Evolutionary conservation across 1,140 invertebrate species (phyloP).

Genomic region (Drosophila biarmipes): DNA sequence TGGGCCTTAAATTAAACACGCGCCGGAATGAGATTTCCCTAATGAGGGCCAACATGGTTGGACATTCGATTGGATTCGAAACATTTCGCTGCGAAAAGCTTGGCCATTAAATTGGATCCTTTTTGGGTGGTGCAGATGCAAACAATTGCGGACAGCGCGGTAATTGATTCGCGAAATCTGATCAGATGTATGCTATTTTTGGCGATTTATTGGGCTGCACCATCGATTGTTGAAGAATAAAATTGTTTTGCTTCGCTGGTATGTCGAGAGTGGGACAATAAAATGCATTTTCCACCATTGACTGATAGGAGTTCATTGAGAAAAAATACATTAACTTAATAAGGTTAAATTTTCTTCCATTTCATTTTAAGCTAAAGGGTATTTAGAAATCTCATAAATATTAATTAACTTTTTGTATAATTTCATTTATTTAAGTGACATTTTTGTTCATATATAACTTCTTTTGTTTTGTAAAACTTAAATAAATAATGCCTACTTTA

Average conservation of each 20-base stretch:
- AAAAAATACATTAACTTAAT: not conserved
- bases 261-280: not conserved
- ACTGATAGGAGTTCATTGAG: conserved; percentile 1
- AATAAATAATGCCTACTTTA: too few species aligned
- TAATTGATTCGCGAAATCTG: conserved; percentile 33
- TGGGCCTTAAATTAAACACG: conserved; percentile 69
- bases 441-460: too few species aligned
- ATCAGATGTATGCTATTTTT: conserved; percentile 15
- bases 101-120: conserved; percentile 15
- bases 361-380: too few species aligned
- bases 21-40: conserved; percentile 35
- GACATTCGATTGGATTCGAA: conserved; percentile 26
- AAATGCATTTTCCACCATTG: not conserved
- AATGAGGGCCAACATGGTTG: conserved; percentile 59
- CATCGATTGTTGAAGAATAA: not conserved
- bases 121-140: conserved; percentile 10
- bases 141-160: conserved; percentile 18
- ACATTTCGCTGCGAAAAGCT: conserved; percentile 3
- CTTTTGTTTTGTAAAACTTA: too few species aligned
- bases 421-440: too few species aligned
- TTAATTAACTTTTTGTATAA: too few species aligned
- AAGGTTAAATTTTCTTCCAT: not conserved
- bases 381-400: too few species aligned
- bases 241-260: not conserved
- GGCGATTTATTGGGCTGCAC: not conserved